Base-by-base conservation (phyloP, 1,140 invertebrate species). In the Metopolophium dirhodum region DNA sequence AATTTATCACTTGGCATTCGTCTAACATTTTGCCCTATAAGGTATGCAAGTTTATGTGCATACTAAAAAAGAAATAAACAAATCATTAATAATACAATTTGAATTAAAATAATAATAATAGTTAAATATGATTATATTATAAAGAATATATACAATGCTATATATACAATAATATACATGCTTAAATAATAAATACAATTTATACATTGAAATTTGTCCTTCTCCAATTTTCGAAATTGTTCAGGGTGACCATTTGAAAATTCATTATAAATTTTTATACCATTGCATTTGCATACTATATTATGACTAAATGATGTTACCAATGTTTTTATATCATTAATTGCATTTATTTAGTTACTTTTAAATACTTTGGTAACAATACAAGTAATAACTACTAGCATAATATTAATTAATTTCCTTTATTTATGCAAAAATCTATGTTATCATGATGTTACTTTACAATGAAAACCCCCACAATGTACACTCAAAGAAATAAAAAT, bases 1-100 rank as follows among this genome's bases (percentile, higher is more conserved):
- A 96, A 94, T 2, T 94, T 94, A 9, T 94, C 82, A 26, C 94
- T 94, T 1, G 97, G 97, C 8, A 96, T 94, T 85, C 96, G 95
- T 94, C 97, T 96, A 35, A 98, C 95, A 85, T 95, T 96, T 94
- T 98, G 97, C 0, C 97, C 97, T 18, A 97, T 96, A 0, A 98
- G 95, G 94, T 97, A 98, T 0, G 98, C 98, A 94, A 98, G 94
- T 95, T 98, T 98, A 94, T 98, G 98, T 9, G 98, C 97, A 94
- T 98, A 98, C 94, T 94, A 51, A 68, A 94, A 94, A 54, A 94
- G 61, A 93, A 47, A 26, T 14, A 86, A n/a, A 47, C 26, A 45
- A 86, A n/a, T n/a, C 11, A 68, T 14, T 47, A 47, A 47, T 47
- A 47, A 68, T 77, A 68, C 23, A n/a, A 18, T 77, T n/a, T n/a